phyloP scores from a whole-genome alignment of 2,797 vertebrate genomes.

The Potorous gilbertii region DNA sequence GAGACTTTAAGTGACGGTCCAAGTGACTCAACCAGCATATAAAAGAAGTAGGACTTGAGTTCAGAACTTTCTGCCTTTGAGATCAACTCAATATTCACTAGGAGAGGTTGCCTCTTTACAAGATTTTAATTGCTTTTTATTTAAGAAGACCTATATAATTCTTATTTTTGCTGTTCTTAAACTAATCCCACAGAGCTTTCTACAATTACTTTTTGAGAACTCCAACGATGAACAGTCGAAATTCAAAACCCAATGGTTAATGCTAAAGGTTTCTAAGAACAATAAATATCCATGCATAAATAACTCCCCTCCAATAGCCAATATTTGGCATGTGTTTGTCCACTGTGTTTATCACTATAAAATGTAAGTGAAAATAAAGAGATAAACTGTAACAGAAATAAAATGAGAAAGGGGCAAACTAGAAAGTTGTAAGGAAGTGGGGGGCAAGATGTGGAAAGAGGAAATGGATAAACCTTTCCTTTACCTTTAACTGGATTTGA shows the following conservation, averaged over 20 bases:
- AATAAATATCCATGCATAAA: slow-evolving; percentile 15
- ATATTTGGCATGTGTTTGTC: neutral
- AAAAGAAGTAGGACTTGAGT: neutral
- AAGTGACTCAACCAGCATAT: neutral
- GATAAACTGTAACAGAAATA: slow-evolving; percentile 7
- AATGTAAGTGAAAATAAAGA: slow-evolving; percentile 38
- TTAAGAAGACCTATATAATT: neutral
- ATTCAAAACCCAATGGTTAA: slow-evolving; percentile 23
- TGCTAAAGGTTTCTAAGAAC: slow-evolving; percentile 19
- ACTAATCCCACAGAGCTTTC: slow-evolving; percentile 19
- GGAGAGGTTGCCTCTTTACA: neutral
- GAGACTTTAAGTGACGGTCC: neutral
- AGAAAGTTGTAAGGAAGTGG: neutral
- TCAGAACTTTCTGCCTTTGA: neutral
- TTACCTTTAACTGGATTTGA: slow-evolving; percentile 24
- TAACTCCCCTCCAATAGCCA: neutral
- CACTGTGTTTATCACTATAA: neutral
- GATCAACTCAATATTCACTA: neutral
- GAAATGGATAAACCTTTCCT: slow-evolving; percentile 23
- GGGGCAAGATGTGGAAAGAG: neutral
- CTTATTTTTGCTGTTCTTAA: slow-evolving; percentile 27
- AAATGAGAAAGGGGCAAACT: neutral
- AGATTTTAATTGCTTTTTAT: slow-evolving; percentile 44
- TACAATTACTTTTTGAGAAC: slow-evolving; percentile 24
- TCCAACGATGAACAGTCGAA: neutral